Evolutionary conservation across 2,888 invertebrate genomes (phyloP), one percentile per base, ranked within the genome.

Genomic region (Celastrina argiolus): DNA sequence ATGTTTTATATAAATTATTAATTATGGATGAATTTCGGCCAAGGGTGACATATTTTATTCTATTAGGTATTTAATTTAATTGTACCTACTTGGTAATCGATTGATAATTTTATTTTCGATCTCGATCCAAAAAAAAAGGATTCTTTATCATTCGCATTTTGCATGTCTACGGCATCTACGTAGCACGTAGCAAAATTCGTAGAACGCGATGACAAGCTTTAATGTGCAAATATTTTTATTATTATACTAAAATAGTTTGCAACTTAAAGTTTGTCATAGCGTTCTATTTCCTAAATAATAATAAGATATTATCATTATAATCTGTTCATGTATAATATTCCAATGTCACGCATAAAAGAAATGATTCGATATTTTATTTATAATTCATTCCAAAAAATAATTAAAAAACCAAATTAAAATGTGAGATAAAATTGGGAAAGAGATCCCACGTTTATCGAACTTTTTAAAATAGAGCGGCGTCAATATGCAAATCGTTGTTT

Each of bases 401-500:
- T 26, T 51, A 51, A 51, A 51, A 51, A 51, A 22, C 58, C 58
- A 31, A 16, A 31, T 58, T 58, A 31, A 10, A 14, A 31, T 31
- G 58, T 31, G 28, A 58, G 51, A 58, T 7, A 31, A 31, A 58
- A 39, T 39, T 18, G 36, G 36, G 31, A 22, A 39, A 61, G 36
- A 61, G 36, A 39, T 61, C 36, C 61, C 61, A 61, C 36, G 61
- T 39, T 59, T 59, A 31, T 34, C 26, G 31, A 34, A 34, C 34
- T 22, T 18, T 61, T 61, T 39, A 36, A 61, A 36, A 61, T 61
- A 39, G 61, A 61, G 34, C 61, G 36, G n/a, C 36, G 61, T 61
- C 59, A 61, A 61, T 61, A 39, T 61, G 61, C 36, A 61, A 61
- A 61, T 61, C 7, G 36, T 61, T 61, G 61, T 61, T 36, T 68